These are phyloP conservation scores for Onychostoma macrolepis DNA, from an alignment of 2,113 vertebrate genomes.

Conservation along the genomic window DNA sequence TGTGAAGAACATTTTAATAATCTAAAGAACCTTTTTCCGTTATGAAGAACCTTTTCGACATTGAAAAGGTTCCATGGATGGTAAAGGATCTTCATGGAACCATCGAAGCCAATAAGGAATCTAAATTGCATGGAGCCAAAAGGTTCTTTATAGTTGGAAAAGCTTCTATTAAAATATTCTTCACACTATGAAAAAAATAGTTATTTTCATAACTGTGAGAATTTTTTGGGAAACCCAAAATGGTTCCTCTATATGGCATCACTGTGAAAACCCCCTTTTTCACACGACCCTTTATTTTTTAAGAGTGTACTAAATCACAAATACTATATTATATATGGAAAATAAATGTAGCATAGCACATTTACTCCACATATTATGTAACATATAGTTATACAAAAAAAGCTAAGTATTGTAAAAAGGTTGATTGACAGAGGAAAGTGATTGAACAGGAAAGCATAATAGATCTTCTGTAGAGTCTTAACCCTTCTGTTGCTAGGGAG, in stretches of 20 bases:
- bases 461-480: conserved; percentile 51
- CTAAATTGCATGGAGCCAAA: background rate
- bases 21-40: background rate
- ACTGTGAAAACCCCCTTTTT: background rate
- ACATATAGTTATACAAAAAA: background rate
- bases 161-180: background rate
- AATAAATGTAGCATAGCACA: background rate
- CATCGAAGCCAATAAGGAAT: background rate
- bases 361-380: background rate
- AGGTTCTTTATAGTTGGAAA: background rate
- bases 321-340: background rate
- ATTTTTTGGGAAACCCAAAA: background rate
- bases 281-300: background rate
- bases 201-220: background rate
- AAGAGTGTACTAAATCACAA: background rate
- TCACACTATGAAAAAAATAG: background rate
- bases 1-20: too few species aligned
- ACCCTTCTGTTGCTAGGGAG: conserved; percentile 68
- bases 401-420: background rate
- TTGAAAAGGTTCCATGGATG: background rate
- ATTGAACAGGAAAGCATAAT: background rate
- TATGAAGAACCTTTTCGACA: background rate
- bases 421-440: conserved; percentile 26
- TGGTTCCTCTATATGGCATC: background rate
- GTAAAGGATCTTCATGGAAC: background rate